Evolutionary conservation across 2,113 vertebrate species (phyloP).

Genomic region (Nycticryphes semicollaris): DNA sequence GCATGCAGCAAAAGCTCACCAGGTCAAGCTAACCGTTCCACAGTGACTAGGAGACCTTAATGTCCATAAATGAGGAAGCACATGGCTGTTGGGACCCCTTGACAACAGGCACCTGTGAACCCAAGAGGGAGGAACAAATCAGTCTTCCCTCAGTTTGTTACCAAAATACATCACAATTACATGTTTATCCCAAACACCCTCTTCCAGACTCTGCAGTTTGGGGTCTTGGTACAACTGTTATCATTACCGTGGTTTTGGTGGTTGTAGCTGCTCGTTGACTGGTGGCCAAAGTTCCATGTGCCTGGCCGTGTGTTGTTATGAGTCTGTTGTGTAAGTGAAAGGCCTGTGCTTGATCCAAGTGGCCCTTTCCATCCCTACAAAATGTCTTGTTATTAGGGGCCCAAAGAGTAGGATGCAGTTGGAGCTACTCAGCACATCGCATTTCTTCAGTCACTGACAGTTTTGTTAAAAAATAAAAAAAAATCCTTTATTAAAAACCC

Average conservation of each 20-base stretch:
- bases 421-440: neutral
- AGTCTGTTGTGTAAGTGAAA: neutral
- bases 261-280: neutral
- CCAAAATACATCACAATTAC: neutral
- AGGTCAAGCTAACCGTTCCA: neutral
- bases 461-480: neutral
- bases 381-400: neutral
- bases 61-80: neutral
- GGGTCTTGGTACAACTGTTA: neutral
- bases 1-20: neutral
- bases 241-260: rapidly evolving
- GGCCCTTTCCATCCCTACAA: neutral
- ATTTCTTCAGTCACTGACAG: neutral
- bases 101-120: neutral
- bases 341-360: neutral
- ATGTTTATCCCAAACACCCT: neutral
- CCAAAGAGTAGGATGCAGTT: neutral
- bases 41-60: neutral
- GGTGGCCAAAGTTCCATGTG: neutral
- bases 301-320: neutral
- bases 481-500: neutral
- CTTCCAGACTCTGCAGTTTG: neutral
- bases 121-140: neutral
- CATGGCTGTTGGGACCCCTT: neutral
- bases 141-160: neutral